These are phyloP conservation scores for Drosophila pullipes DNA, from an alignment of 2,888 invertebrate species.

Conservation along the genomic window DNA sequence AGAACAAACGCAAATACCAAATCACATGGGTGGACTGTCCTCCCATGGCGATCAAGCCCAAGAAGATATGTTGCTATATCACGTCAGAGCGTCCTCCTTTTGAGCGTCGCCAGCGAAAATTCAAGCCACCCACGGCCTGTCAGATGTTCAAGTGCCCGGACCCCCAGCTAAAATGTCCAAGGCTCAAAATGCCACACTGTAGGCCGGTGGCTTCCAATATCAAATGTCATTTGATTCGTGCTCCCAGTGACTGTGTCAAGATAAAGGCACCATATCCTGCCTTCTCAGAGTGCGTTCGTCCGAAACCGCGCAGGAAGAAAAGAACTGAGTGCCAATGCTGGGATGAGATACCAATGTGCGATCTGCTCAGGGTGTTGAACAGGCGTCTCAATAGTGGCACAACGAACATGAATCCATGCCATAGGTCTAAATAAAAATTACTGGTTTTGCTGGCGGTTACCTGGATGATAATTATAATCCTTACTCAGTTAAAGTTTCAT, in stretches of 20 bases:
- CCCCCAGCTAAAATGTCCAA: conserved; percentile 18
- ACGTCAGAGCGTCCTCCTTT: conserved; percentile 33
- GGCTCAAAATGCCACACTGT: conserved; percentile 37
- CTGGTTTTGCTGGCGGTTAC: neutral
- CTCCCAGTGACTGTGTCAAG: conserved; percentile 37
- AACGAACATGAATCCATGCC: conserved; percentile 30
- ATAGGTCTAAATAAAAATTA: neutral
- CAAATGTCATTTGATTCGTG: conserved; percentile 15
- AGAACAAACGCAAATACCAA: conserved; percentile 70
- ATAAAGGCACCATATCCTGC: conserved; percentile 63
- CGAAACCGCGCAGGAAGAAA: conserved; percentile 5
- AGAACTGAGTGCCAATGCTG: conserved; percentile 52
- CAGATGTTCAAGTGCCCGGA: neutral
- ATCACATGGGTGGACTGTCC: conserved; percentile 80
- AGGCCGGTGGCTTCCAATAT: neutral
- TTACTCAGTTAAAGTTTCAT: neutral
- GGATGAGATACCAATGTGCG: conserved; percentile 29
- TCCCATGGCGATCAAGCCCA: conserved; percentile 51
- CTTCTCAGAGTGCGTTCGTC: conserved; percentile 51
- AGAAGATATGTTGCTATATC: conserved; percentile 61
- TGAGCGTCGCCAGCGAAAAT: conserved; percentile 41
- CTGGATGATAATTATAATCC: neutral
- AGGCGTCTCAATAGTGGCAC: conserved; percentile 6
- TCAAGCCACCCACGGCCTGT: conserved; percentile 23
- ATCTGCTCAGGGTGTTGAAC: neutral